Evolutionary conservation across 2,113 vertebrate genomes (phyloP).

Genomic region (Glaucomys volans): DNA sequence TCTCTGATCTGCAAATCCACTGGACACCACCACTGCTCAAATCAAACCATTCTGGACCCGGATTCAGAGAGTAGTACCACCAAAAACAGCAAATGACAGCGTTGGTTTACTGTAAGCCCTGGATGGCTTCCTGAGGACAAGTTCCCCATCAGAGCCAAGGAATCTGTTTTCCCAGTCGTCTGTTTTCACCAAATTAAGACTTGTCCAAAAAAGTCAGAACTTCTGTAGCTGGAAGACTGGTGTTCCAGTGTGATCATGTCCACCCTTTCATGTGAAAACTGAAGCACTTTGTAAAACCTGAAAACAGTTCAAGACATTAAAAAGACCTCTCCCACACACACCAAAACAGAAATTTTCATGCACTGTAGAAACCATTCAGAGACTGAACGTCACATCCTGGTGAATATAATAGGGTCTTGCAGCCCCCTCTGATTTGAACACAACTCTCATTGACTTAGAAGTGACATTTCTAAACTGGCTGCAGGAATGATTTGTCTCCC

Average conservation of each 20-base stretch:
- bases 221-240: constrained; percentile 24
- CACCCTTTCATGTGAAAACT: constrained; percentile 71
- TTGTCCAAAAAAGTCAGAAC: constrained; percentile 53
- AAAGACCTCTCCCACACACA: constrained; percentile 15
- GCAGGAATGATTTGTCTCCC: constrained; percentile 73
- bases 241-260: constrained; percentile 58
- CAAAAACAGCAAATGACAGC: background rate
- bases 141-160: background rate
- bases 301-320: constrained; percentile 76
- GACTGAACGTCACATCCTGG: constrained; percentile 73
- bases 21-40: background rate
- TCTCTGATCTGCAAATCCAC: background rate
- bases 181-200: constrained; percentile 53
- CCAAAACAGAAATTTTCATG: constrained; percentile 73
- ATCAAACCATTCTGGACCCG: background rate
- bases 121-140: constrained; percentile 61
- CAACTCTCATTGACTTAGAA: constrained; percentile 83
- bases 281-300: constrained; percentile 81
- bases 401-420: constrained; percentile 78
- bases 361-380: constrained; percentile 80
- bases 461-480: constrained; percentile 80
- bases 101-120: background rate
- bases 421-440: constrained; percentile 74
- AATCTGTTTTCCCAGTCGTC: constrained; percentile 4
- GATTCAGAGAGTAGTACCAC: too few species aligned